These are phyloP conservation scores for Diadumene lineata DNA, from an alignment of 92 coral and sea anemone genomes.

Conservation along the genomic window DNA sequence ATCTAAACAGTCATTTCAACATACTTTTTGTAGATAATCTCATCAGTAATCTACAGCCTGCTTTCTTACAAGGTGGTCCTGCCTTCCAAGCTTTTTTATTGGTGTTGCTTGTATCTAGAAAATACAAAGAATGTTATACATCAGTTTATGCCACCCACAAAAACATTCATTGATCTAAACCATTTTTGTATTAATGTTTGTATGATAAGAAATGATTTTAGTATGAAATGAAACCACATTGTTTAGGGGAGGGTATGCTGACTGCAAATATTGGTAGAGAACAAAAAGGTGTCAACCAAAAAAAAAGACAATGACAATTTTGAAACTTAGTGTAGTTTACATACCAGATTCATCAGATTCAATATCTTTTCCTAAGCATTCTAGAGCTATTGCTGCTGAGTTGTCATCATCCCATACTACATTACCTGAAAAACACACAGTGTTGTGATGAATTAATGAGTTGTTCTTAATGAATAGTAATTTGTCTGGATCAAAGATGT, in stretches of 20 bases:
- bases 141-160: too few species aligned
- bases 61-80: constrained; percentile 68
- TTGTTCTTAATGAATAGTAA: too few species aligned
- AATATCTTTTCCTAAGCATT: constrained; percentile 52
- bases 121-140: neutral
- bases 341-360: constrained; percentile 8
- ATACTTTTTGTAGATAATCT: constrained; percentile 86
- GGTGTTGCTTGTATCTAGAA: constrained; percentile 44
- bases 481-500: too few species aligned
- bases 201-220: too few species aligned
- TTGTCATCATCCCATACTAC: constrained; percentile 97
- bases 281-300: too few species aligned
- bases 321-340: neutral
- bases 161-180: too few species aligned
- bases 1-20: constrained; percentile 1
- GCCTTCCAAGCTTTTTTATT: constrained; percentile 60
- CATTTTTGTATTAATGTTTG: too few species aligned
- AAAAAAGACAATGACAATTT: neutral
- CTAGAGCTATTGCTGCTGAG: constrained; percentile 80
- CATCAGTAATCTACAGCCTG: constrained; percentile 67
- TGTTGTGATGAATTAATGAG: too few species aligned
- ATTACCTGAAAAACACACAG: too few species aligned
- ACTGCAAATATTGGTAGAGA: too few species aligned
- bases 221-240: too few species aligned
- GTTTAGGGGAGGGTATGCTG: too few species aligned